Conservation (phyloP, 2,797 vertebrate genomes). For the Uromys caudimaculatus region DNA sequence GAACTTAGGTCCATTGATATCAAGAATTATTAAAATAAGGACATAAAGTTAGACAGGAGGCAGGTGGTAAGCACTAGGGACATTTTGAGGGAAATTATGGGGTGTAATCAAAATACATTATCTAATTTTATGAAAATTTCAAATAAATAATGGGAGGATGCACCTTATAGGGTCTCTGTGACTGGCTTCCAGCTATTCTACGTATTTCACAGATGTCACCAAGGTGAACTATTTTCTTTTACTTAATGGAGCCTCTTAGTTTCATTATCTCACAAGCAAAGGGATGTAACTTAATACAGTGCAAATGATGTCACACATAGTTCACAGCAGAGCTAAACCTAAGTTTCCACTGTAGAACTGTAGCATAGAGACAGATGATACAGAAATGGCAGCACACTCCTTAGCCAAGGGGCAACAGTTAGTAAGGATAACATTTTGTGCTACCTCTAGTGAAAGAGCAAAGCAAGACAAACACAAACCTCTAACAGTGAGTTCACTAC, state of each 20-base stretch:
- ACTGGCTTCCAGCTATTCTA: constrained; percentile 83
- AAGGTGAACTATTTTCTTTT: constrained; percentile 88
- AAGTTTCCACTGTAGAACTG: not conserved
- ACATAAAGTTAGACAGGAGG: not conserved
- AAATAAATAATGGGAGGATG: constrained; percentile 64
- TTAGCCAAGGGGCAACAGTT: not conserved
- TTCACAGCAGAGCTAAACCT: constrained; percentile 39
- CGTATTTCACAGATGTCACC: constrained; percentile 84
- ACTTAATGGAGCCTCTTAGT: constrained; percentile 89
- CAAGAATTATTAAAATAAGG: not conserved
- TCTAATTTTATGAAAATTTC: not conserved
- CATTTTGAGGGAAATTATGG: not conserved
- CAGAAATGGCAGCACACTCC: not conserved
- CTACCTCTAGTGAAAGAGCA: too few relatives aligned
- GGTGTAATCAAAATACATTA: not conserved
- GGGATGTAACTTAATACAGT: constrained; percentile 87
- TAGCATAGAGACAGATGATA: not conserved
- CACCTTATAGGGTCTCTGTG: constrained; percentile 78
- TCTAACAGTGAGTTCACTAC: too few relatives aligned
- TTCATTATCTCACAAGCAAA: constrained; percentile 86
- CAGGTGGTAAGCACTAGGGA: not conserved
- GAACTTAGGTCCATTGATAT: not conserved
- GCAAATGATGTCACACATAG: constrained; percentile 80
- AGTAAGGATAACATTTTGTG: too few relatives aligned
- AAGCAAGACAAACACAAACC: too few relatives aligned